A percentile compares a stretch with the other conserved stretches of the same genome.
Evolutionary conservation across 2,797 vertebrate genomes (phyloP).

Genomic region (Manis javanica): DNA sequence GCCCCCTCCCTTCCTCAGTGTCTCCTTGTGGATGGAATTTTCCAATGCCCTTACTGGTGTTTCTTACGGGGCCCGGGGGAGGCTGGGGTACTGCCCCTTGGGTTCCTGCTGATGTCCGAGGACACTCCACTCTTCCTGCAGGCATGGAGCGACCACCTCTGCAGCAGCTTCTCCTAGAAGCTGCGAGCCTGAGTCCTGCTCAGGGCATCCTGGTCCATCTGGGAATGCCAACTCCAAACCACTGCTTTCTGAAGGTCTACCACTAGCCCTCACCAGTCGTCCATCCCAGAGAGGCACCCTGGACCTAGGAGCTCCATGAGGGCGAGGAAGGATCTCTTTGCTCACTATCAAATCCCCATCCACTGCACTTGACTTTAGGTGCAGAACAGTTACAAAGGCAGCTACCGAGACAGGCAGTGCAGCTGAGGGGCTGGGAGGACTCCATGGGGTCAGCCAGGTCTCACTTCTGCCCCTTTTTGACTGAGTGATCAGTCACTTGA

Average conservation of each 20-base stretch:
- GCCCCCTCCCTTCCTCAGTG: accelerated
- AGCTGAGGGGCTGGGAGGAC: neutral
- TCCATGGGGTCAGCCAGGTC: neutral
- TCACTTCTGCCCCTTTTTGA: neutral
- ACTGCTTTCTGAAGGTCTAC: neutral
- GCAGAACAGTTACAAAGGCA: neutral
- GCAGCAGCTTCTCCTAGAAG: neutral
- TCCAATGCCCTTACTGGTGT: neutral
- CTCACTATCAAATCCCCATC: neutral
- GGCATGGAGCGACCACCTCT: neutral
- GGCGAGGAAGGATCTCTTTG: neutral
- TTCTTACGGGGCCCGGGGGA: slow-evolving; percentile 62
- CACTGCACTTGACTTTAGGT: too few species aligned
- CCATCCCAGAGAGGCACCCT: neutral
- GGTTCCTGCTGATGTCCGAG: neutral
- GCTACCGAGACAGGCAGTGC: neutral
- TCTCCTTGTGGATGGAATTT: neutral
- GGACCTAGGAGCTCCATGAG: neutral
- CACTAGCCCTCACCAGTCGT: neutral
- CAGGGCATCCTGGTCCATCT: neutral
- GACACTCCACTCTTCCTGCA: neutral
- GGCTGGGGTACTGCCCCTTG: neutral
- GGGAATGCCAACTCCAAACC: neutral
- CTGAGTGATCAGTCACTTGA: neutral
- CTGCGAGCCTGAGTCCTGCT: neutral